Evolutionary conservation across 2,888 invertebrate genomes (phyloP), one percentile per base, ranked within the genome.

Genomic region (Epinotia nisella): DNA sequence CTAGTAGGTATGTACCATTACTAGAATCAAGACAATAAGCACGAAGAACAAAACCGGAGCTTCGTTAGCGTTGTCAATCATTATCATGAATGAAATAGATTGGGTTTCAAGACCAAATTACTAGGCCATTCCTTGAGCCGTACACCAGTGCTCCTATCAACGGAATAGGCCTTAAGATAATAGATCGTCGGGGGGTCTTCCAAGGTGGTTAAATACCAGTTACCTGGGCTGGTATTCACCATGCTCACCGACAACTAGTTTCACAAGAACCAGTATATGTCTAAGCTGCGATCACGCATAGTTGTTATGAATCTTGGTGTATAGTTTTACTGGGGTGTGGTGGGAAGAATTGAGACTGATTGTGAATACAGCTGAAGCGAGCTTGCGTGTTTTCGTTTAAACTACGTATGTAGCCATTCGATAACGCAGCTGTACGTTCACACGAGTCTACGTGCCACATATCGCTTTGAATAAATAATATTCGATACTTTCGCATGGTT

Each of bases 391-490:
- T 70, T 64, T 53, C 75, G 61, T 75, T 75, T 74, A 74, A 75
- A 70, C 71, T 35, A 70, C 69, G 58, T 74, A 70, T 66, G 29
- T 73, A 64, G 51, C 60, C 70, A 65, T 71, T 70, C 74, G 41
- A 71, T 19, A 62, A 24, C 29, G 29, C 77, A 76, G 67, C 74
- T 76, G 77, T 21, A 11, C 9, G 69, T 74, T 77, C 77, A 35
- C 77, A 77, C 77, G 75, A 61, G 51, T 66, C 68, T 56, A 61
- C 61, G 56, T 24, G 62, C 60, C 72, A 76, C 73, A 71, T 64
- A 75, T 74, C 71, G 71, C 58, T 70, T 70, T 76, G 74, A 77
- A 77, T 76, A 76, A 76, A 76, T 77, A 76, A 77, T 76, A 75
- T 68, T 71, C 68, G 66, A 71, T 68, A 70, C 75, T 71, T 76